Conservation (phyloP, 1,140 invertebrate species). For the Drosophila subpulchrella region DNA sequence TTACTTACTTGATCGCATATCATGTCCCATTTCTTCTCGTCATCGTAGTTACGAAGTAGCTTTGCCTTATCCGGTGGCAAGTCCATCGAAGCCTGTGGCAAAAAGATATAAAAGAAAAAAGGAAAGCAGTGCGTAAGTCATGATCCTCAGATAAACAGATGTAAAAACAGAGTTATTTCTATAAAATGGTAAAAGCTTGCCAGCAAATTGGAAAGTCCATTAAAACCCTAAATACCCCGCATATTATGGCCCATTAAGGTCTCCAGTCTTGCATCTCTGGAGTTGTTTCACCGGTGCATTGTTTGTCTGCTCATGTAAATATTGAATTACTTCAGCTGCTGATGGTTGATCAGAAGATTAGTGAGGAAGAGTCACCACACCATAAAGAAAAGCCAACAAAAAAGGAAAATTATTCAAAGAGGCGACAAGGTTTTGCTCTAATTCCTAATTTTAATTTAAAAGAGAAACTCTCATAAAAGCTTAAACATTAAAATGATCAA, state of each 20-base stretch:
- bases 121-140: slow-evolving; percentile 27
- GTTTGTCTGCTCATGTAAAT: slow-evolving; percentile 30
- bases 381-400: slow-evolving; percentile 5
- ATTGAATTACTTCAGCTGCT: slow-evolving; percentile 25
- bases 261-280: slow-evolving; percentile 27
- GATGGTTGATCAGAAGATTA: slow-evolving; percentile 16
- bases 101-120: slow-evolving; percentile 73
- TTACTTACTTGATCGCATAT: slow-evolving; percentile 97
- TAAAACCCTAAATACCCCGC: slow-evolving; percentile 11
- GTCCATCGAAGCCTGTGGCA: slow-evolving; percentile 97
- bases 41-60: slow-evolving; percentile 97
- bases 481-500: background rate
- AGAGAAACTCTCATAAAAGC: background rate
- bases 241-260: slow-evolving; percentile 23
- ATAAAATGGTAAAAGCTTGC: background rate
- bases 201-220: slow-evolving; percentile 46
- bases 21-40: slow-evolving; percentile 99
- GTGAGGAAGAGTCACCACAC: slow-evolving; percentile 2
- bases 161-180: background rate
- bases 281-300: slow-evolving; percentile 15
- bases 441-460: background rate
- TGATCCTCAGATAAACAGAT: slow-evolving; percentile 13
- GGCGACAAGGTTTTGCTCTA: slow-evolving; percentile 11
- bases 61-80: slow-evolving; percentile 99
- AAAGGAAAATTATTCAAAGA: background rate